phyloP scores from a whole-genome alignment of 2,888 invertebrate species.

The Metalampra italica region DNA sequence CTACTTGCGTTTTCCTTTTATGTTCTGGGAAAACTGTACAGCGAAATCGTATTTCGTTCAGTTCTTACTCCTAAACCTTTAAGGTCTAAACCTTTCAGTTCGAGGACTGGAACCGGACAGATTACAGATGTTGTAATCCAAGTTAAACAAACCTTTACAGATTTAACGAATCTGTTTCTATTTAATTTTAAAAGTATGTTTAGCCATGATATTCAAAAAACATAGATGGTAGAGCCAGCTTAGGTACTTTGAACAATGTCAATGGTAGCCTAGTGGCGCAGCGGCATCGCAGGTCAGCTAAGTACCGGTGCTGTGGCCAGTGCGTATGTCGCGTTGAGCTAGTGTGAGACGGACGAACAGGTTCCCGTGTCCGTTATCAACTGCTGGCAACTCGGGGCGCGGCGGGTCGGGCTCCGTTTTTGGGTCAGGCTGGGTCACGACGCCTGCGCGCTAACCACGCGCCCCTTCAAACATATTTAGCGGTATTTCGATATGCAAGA shows the following conservation, averaged over 20 bases:
- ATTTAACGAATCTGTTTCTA: too few species aligned
- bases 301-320: conserved; percentile 44
- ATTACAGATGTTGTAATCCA: too few species aligned
- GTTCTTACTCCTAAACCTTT: too few species aligned
- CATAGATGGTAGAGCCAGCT: not conserved
- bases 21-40: not conserved
- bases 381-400: conserved; percentile 56
- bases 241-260: conserved; percentile 18
- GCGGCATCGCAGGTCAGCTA: conserved; percentile 9
- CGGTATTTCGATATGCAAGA: conserved; percentile 62
- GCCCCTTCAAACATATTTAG: conserved; percentile 53
- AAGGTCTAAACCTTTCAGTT: too few species aligned
- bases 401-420: conserved; percentile 64
- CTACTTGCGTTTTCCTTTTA: conserved; percentile 51
- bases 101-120: too few species aligned
- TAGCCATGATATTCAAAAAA: too few species aligned
- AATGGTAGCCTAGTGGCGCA: conserved; percentile 19
- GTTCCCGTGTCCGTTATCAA: conserved; percentile 69
- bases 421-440: conserved; percentile 75
- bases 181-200: too few species aligned
- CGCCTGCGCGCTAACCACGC: conserved; percentile 64
- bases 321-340: conserved; percentile 37
- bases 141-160: too few species aligned
- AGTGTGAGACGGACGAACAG: conserved; percentile 45
- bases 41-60: too few species aligned